Base-by-base conservation (phyloP, 2,797 vertebrate species). In the Fistularia tabacaria region DNA sequence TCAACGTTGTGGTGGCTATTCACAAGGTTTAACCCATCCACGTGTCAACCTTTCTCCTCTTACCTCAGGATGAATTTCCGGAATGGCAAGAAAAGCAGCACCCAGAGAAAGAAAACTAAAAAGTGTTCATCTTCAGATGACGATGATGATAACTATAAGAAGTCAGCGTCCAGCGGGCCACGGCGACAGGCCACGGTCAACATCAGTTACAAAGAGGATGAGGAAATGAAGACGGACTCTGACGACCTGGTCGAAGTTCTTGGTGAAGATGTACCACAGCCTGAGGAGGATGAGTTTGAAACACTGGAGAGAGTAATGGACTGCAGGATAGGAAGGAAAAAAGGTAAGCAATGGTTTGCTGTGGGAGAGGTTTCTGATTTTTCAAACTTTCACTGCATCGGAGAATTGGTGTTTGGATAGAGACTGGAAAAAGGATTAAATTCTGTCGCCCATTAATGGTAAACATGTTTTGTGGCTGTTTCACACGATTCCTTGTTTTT, bases 281-380 rank as follows among this genome's bases (percentile, higher is more conserved):
- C 95, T 1, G 96, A 98, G 69, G 96, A 98, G 67, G 97, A 99
- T 7, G 97, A 99, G 80, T 99, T 98, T 84, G 97, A 99, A 87
- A 99, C 96, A 15, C 91, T 99, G 78, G 97, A 99, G 73, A 92
- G 88, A 81, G 95, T 99, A 49, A 98, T 99, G 96, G 95, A 96
- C 57, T 88, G 92, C 56, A 85, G 97, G 57, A 74, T 93, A 77
- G 97, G 94, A 54, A 88, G 94, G 70, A 97, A 93, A 92, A 94
- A 92, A 92, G 97, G 97, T 98, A 88, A 61, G 69, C 7, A 46
- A 38, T 3, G 12, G 12, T 7, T 1, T 6, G 10, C 9, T 40
- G 13, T n/a, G n/a, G n/a, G n/a, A n/a, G n/a, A n/a, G n/a, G n/a
- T 6, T 9, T 42, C 11, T 63, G 6, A 15, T 38, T 36, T 14